phyloP scores from a whole-genome alignment of 2,888 invertebrate species.

The Erpobdella octoculata region DNA sequence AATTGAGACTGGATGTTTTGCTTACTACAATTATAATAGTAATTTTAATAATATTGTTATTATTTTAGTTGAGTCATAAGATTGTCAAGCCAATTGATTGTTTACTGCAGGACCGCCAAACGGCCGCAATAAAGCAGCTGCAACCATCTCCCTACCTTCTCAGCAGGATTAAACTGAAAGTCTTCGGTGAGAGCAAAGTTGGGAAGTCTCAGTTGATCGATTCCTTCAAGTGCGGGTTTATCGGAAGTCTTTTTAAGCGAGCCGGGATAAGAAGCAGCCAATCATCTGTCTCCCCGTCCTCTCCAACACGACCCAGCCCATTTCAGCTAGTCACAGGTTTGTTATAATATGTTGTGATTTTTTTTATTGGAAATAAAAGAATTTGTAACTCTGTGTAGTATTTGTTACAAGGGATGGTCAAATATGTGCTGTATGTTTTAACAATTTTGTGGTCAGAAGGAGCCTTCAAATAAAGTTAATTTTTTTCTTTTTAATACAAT shows the following conservation, averaged over 20 bases:
- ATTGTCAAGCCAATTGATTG: too few relatives aligned
- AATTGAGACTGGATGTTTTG: too few relatives aligned
- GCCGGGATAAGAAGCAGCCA: conserved; percentile 6
- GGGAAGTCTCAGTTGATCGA: conserved; percentile 65
- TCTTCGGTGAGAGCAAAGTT: conserved; percentile 66
- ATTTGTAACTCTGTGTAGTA: too few relatives aligned
- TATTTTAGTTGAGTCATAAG: too few relatives aligned
- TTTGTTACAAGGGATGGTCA: not conserved
- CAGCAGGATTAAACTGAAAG: conserved; percentile 61
- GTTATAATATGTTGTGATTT: too few relatives aligned
- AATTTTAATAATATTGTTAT: too few relatives aligned
- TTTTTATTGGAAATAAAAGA: too few relatives aligned
- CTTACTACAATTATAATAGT: too few relatives aligned
- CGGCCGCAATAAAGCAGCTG: conserved; percentile 61
- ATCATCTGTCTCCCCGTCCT: not conserved
- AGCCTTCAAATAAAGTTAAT: too few relatives aligned
- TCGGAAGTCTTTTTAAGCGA: conserved; percentile 61
- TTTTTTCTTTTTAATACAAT: too few relatives aligned
- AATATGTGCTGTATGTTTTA: not conserved
- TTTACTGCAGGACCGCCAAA: conserved; percentile 53
- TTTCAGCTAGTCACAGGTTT: not conserved
- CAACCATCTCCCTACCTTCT: conserved; percentile 54
- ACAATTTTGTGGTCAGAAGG: too few relatives aligned
- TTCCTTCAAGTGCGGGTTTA: conserved; percentile 63
- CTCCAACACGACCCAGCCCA: not conserved